These are phyloP conservation scores for Uromys caudimaculatus DNA, from an alignment of 2,797 vertebrate genomes.

Conservation along the genomic window DNA sequence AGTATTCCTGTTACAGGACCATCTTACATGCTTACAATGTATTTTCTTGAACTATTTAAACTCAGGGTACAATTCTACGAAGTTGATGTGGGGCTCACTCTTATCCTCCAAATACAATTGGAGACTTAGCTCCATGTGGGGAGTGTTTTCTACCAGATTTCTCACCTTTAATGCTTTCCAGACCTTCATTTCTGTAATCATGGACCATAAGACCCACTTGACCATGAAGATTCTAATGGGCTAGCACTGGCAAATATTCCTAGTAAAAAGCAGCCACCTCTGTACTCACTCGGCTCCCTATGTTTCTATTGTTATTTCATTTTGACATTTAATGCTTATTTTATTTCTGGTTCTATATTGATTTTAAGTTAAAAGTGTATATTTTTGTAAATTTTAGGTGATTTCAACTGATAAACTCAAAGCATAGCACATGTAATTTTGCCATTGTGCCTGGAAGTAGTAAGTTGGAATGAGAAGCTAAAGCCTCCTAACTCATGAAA, in stretches of 20 bases:
- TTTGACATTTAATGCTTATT: neutral
- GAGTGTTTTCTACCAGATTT: neutral
- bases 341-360: constrained; percentile 12
- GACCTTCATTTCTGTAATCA: constrained; percentile 26
- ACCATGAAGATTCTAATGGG: constrained; percentile 6
- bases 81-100: neutral
- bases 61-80: neutral
- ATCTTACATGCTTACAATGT: neutral
- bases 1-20: neutral
- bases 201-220: constrained; percentile 19
- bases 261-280: neutral
- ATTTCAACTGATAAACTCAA: constrained; percentile 35
- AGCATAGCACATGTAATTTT: neutral
- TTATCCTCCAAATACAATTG: neutral
- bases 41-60: constrained; percentile 27
- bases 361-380: constrained; percentile 13
- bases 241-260: neutral
- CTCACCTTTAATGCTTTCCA: neutral
- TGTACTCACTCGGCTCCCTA: neutral
- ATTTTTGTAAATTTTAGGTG: neutral
- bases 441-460: neutral
- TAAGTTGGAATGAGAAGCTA: neutral
- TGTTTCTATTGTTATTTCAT: neutral
- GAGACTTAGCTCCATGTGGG: neutral
- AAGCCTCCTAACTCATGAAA: neutral